Conservation (phyloP, 2,797 vertebrate species). For the Coregonus suidteri region DNA sequence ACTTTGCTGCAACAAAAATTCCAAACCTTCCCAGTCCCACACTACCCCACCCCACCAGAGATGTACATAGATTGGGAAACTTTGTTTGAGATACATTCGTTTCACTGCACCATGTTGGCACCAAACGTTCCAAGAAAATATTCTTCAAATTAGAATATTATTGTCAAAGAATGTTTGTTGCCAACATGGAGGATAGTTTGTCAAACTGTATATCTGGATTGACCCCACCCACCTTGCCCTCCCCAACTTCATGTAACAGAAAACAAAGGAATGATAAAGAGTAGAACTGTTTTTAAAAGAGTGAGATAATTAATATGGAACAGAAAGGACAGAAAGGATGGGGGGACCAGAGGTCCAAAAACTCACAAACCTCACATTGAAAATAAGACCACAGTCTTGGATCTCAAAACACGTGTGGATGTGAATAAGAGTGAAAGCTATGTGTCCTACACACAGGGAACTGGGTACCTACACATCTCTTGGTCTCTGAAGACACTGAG, state of each 20-base stretch:
- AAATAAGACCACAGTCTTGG: background rate
- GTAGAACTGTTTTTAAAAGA: background rate
- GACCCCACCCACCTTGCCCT: background rate
- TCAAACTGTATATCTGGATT: background rate
- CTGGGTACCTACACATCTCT: background rate
- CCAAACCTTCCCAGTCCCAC: slow-evolving; percentile 35
- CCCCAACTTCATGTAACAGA: background rate
- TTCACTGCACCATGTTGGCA: background rate
- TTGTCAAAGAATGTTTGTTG: background rate
- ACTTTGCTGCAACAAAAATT: slow-evolving; percentile 80
- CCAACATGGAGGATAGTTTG: background rate
- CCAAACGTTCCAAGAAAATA: background rate
- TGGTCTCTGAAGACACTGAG: slow-evolving; percentile 15
- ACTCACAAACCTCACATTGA: background rate
- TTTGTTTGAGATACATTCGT: background rate
- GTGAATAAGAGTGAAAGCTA: background rate
- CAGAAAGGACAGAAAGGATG: too few relatives aligned
- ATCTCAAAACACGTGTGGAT: background rate
- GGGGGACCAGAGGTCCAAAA: background rate
- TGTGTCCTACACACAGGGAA: too few relatives aligned
- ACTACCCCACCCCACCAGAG: background rate
- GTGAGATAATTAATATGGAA: background rate
- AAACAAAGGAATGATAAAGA: background rate
- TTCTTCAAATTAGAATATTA: too few relatives aligned
- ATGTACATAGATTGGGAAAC: background rate